Base-by-base conservation (phyloP, 2,797 vertebrate species). In the Fistularia tabacaria region DNA sequence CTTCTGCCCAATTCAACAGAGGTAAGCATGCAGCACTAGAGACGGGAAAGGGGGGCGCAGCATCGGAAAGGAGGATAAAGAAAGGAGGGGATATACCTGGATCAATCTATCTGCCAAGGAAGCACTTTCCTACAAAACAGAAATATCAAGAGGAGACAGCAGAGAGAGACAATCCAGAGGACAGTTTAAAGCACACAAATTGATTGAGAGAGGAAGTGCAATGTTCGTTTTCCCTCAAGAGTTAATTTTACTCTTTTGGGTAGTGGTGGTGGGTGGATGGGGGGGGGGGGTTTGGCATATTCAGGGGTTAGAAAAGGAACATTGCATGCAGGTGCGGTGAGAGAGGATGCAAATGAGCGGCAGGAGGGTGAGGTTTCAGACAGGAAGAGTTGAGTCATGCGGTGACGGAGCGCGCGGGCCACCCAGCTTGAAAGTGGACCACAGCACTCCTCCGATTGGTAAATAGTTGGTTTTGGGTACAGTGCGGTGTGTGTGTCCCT, bases 51-150 rank as follows among this genome's bases (percentile, higher is more conserved):
- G 36, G 62, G 60, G 9, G 38, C n/a, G n/a, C n/a, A n/a, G 25
- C 25, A 25, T 25, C 25, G 63, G 46, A 51, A 61, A 68, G 52
- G 39, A 64, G 71, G 59, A 54, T 63, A 62, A 64, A 77, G 71
- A 81, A 71, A 86, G 79, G 79, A 59, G 84, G 77, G 66, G 73
- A 69, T 92, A 94, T 99, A 99, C 97, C 96, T 99, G 97, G 90
- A 99, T 98, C 96, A 99, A 98, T 95, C 97, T 99, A 98, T 99
- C 97, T 96, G 97, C 97, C 96, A 99, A 93, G 93, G 97, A 97
- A 96, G 97, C 97, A 93, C 97, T 99, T 97, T 99, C 97, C 97
- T 99, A 98, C 86, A 95, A 97, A 94, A 94, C 77, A 94, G 89
- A 93, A 74, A 95, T 91, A 94, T 93, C 85, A 87, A 93, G 86